These are phyloP conservation scores for Drosophila tripunctata DNA, from an alignment of 2,888 invertebrate genomes.

Conservation along the genomic window DNA sequence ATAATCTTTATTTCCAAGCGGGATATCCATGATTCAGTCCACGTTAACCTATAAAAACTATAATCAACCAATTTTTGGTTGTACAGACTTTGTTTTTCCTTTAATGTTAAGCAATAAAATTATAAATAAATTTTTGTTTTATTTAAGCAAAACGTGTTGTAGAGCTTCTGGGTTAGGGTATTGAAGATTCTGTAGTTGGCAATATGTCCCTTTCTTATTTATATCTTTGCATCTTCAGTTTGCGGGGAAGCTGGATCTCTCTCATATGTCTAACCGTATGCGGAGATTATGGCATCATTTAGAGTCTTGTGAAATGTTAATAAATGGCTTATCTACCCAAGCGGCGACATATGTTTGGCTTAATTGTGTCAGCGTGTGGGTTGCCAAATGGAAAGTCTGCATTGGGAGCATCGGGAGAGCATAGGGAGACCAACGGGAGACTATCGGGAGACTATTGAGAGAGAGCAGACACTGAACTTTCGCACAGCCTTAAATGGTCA, in stretches of 20 bases:
- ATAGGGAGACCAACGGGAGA: background rate
- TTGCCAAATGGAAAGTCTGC: constrained; percentile 67
- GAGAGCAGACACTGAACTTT: constrained; percentile 59
- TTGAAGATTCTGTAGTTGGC: background rate
- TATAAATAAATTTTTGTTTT: too few relatives aligned
- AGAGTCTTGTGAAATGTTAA: constrained; percentile 78
- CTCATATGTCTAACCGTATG: constrained; percentile 78
- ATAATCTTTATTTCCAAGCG: too few relatives aligned
- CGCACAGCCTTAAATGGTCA: constrained; percentile 74
- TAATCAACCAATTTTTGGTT: too few relatives aligned
- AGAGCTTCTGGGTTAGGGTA: constrained; percentile 1
- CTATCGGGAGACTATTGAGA: constrained; percentile 14
- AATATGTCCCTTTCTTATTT: constrained; percentile 61
- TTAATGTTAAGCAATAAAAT: too few relatives aligned
- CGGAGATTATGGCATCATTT: constrained; percentile 81
- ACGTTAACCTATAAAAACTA: too few relatives aligned
- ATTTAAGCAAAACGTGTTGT: too few relatives aligned
- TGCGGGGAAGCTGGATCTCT: constrained; percentile 41
- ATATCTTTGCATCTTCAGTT: constrained; percentile 52
- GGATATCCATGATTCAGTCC: too few relatives aligned
- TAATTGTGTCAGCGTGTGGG: constrained; percentile 81
- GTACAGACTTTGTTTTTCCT: too few relatives aligned
- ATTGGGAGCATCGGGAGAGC: background rate
- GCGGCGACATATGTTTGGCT: constrained; percentile 79
- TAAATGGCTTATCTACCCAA: constrained; percentile 78